phyloP scores from a whole-genome alignment of 2,888 invertebrate genomes.

The Lysandra coridon region DNA sequence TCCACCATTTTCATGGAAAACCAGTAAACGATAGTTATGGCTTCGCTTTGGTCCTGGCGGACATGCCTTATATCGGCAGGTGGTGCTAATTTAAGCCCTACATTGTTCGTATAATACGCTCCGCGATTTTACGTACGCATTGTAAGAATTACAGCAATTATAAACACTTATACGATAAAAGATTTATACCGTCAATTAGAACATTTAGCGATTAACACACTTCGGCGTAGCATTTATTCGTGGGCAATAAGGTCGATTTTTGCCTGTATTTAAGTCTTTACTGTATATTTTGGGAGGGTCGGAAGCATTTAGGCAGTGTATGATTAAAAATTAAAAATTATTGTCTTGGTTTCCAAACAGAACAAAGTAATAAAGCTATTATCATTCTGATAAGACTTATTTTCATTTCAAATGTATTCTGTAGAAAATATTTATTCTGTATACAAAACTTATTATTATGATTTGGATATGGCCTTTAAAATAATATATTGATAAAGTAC shows the following conservation, averaged over 20 bases:
- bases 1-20: not conserved
- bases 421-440: not conserved
- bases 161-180: slow-evolving; percentile 16
- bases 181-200: slow-evolving; percentile 16
- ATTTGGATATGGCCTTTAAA: not conserved
- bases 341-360: not conserved
- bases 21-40: not conserved
- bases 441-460: not conserved
- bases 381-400: not conserved
- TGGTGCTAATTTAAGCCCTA: slow-evolving; percentile 62
- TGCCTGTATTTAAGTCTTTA: not conserved
- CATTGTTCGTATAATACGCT: slow-evolving; percentile 43
- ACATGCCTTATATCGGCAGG: slow-evolving; percentile 45
- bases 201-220: not conserved
- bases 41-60: slow-evolving; percentile 27
- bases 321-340: slow-evolving; percentile 4
- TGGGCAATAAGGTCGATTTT: not conserved
- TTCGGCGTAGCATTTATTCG: not conserved
- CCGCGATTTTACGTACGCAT: slow-evolving; percentile 19
- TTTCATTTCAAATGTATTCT: not conserved
- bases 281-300: slow-evolving; percentile 11
- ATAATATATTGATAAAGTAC: not conserved
- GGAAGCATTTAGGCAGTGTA: slow-evolving; percentile 11
- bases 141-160: slow-evolving; percentile 27
- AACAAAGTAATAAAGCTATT: not conserved